These are phyloP conservation scores for Scytalopus superciliaris DNA, from an alignment of 2,113 vertebrate genomes.

Conservation along the genomic window DNA sequence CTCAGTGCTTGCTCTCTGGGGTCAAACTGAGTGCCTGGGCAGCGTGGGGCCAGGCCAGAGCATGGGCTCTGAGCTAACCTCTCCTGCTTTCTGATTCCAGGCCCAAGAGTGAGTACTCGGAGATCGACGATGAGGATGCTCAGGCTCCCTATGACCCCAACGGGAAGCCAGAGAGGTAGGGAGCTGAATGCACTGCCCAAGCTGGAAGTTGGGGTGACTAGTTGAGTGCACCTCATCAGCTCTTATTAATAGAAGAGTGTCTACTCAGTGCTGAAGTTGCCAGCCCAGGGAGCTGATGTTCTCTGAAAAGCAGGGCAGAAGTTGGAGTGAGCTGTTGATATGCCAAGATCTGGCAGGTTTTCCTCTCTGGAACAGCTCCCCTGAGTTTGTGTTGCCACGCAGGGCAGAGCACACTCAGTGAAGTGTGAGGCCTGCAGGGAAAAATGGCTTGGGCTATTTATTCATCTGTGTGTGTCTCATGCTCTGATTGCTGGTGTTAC, in stretches of 20 bases:
- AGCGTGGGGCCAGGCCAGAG: neutral
- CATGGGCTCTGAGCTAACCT: neutral
- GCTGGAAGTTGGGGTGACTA: neutral
- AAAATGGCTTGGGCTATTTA: neutral
- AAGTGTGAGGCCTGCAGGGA: neutral
- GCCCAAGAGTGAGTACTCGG: conserved; percentile 98
- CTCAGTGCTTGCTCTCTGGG: rapidly evolving
- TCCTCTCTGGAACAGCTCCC: neutral
- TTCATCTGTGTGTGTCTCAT: neutral
- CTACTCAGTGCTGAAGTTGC: neutral
- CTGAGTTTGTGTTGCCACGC: neutral
- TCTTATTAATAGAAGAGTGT: neutral
- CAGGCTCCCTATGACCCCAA: conserved; percentile 95
- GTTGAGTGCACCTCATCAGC: neutral
- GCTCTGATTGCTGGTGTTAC: neutral
- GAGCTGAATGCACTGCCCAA: neutral
- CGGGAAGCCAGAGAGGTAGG: conserved; percentile 93
- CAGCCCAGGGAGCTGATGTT: neutral
- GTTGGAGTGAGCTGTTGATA: neutral
- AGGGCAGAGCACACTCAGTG: neutral
- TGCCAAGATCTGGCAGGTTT: neutral
- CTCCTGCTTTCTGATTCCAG: conserved; percentile 65
- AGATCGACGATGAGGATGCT: conserved; percentile 94
- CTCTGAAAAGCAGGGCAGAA: neutral
- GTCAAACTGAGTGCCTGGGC: neutral